phyloP scores from a whole-genome alignment of 2,113 vertebrate species.

The Gambusia holbrooki region DNA sequence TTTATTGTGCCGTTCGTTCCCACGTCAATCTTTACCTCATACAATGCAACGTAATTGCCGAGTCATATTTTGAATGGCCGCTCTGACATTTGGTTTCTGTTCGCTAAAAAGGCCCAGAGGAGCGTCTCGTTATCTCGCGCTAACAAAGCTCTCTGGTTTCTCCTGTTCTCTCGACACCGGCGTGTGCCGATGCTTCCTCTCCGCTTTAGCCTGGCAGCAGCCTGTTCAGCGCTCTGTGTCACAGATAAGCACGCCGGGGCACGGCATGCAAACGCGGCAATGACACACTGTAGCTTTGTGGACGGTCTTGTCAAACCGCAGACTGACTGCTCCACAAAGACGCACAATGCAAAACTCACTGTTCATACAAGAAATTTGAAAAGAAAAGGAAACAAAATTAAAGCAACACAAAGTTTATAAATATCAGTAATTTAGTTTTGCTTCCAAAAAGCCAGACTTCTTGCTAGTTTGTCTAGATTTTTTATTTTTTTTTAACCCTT shows the following conservation, averaged over 20 bases:
- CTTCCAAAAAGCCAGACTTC: too few relatives aligned
- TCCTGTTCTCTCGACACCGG: slow-evolving; percentile 39
- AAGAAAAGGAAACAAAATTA: not conserved
- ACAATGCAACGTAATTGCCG: not conserved
- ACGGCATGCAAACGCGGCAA: slow-evolving; percentile 20
- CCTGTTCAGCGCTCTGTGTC: not conserved
- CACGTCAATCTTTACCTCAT: not conserved
- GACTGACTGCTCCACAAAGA: not conserved
- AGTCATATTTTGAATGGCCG: not conserved
- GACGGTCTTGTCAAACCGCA: not conserved
- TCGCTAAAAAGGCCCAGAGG: slow-evolving; percentile 16
- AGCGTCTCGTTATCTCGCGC: slow-evolving; percentile 27
- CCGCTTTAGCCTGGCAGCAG: slow-evolving; percentile 7
- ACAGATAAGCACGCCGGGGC: slow-evolving; percentile 21
- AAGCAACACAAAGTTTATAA: not conserved
- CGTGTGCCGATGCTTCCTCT: slow-evolving; percentile 36
- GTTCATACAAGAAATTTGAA: not conserved
- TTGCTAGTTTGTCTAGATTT: too few relatives aligned
- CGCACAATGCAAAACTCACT: not conserved
- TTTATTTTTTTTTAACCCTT: too few relatives aligned
- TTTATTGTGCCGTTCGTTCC: slow-evolving; percentile 4
- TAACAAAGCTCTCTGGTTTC: slow-evolving; percentile 47
- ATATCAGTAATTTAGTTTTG: not conserved
- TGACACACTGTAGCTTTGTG: not conserved
- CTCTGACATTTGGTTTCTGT: not conserved